Evolutionary conservation across 2,797 vertebrate genomes (phyloP), one percentile per base, ranked within the genome.

Genomic region (Hoplostethus mediterraneus): DNA sequence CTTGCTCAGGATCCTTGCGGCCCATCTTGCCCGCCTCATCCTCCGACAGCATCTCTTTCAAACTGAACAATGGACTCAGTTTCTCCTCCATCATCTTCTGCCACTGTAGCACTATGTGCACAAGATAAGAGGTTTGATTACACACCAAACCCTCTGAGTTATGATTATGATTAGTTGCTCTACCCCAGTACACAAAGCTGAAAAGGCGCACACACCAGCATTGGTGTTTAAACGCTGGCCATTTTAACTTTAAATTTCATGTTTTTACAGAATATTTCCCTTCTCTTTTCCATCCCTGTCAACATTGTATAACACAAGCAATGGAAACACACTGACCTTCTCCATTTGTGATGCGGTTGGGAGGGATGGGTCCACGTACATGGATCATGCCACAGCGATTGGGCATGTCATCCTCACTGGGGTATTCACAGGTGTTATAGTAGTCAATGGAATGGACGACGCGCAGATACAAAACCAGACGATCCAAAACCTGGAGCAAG

Each of bases 321-420:
- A 40, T 14, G 12, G 6, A 40, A 64, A 48, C 0, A 30, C 11
- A 58, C 83, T 47, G 59, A 97, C 97, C 96, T 92, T 98, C 97
- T 61, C 97, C 93, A 0, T 96, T 95, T 21, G 96, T 95, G 74
- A 98, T 95, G 31, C 96, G 95, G 90, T 98, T 98, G 3, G 96
- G 97, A 2, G 97, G 97, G 67, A 98, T 93, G 7, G 97, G 97
- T 0, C 97, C 97, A 0, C 97, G 93, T 0, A 98, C 97, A 0
- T 98, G 97, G 75, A 98, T 93, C 87, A 98, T 98, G 28, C 97
- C 97, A 11, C 97, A 98, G 54, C 97, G 96, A 79, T 98, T 98
- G 11, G 97, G 97, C 97, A 98, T 98, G 83, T 98, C 97, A 6
- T 98, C 97, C 91, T 98, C 97, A 4, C 95, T 97, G n/a, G 96